These are phyloP conservation scores for Bursaphelenchus mucronatus DNA, from an alignment of 1,140 invertebrate species.

Conservation along the genomic window DNA sequence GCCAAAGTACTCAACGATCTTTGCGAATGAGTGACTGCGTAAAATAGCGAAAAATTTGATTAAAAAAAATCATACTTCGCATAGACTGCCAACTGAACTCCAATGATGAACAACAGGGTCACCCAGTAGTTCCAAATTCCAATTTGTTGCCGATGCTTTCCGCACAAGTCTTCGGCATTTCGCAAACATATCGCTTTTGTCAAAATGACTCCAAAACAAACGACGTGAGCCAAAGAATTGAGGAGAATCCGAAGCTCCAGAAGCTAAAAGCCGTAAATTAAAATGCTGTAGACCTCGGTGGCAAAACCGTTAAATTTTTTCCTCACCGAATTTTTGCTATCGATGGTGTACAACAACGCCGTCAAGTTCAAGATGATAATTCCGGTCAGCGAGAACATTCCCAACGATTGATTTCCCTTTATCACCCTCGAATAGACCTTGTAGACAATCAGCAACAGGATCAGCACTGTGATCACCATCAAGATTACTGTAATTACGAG, in stretches of 20 bases:
- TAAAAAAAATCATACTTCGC: conserved; percentile 29
- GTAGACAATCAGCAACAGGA: conserved; percentile 63
- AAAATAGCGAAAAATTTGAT: conserved; percentile 3
- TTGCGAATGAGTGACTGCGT: not conserved
- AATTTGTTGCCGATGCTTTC: conserved; percentile 38
- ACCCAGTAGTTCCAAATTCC: conserved; percentile 60
- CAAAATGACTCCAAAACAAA: conserved; percentile 59
- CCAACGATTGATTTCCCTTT: conserved; percentile 63
- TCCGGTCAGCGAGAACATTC: conserved; percentile 62
- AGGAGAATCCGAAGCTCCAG: conserved; percentile 44
- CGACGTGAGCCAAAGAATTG: conserved; percentile 45
- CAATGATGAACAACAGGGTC: conserved; percentile 56
- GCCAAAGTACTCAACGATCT: not conserved
- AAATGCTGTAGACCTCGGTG: not conserved
- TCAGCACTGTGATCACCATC: conserved; percentile 61
- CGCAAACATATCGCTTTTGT: conserved; percentile 56
- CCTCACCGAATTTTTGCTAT: conserved; percentile 28
- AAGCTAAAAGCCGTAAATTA: conserved; percentile 32
- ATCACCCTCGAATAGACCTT: conserved; percentile 64
- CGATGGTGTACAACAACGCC: conserved; percentile 63
- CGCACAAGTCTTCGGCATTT: conserved; percentile 54
- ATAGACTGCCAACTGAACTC: conserved; percentile 52
- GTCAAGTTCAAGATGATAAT: conserved; percentile 63
- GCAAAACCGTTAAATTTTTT: not conserved
- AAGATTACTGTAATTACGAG: conserved; percentile 42